Base-by-base conservation (phyloP, 2,888 invertebrate species). In the Eurytoma adleriae region DNA sequence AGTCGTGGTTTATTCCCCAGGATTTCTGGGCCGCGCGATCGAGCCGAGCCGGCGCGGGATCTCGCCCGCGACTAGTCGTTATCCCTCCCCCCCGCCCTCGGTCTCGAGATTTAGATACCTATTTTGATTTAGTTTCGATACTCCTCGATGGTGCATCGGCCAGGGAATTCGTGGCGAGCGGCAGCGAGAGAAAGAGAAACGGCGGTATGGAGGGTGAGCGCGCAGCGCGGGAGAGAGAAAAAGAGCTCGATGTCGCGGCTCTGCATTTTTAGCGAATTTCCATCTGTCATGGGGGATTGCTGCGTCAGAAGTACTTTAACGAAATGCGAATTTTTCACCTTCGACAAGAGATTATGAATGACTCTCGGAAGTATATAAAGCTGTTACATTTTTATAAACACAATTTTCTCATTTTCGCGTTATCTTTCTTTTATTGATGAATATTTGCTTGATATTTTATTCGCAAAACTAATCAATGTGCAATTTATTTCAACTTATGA, bases 241-340 rank as follows among this genome's bases (percentile, higher is more conserved):
- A 24, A 13, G 24, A 40, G 50, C 16, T 50, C 20, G 54, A 14
- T 54, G 50, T 24, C 52, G 24, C 20, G 52, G 52, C 18, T 69
- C n/a, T 30, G 69, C 56, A 72, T 72, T 50, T 52, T 48, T 52
- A 50, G 14, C 70, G n/a, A 40, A 18, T 70, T 59, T 70, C 57
- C 57, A 70, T 59, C 71, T 61, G 71, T 71, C 50, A 61, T 27
- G 48, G 24, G 16, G 24, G 20, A 64, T 30, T 56, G 73, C 64
- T 73, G 64, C 64, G 64, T 73, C 73, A 64, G 64, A 20, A 30
- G 27, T 20, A 52, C 20, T 56, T 61, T 40, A 7, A 64, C 20
- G 56, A n/a, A 30, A 73, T 14, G 64, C 54, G 20, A 73, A 73
- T 64, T 73, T 73, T 56, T 20, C 56, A 18, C 64, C 56, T 64